Evolutionary conservation across 2,888 invertebrate species (phyloP), one percentile per base, ranked within the genome.

Genomic region (Drosophila tripunctata): DNA sequence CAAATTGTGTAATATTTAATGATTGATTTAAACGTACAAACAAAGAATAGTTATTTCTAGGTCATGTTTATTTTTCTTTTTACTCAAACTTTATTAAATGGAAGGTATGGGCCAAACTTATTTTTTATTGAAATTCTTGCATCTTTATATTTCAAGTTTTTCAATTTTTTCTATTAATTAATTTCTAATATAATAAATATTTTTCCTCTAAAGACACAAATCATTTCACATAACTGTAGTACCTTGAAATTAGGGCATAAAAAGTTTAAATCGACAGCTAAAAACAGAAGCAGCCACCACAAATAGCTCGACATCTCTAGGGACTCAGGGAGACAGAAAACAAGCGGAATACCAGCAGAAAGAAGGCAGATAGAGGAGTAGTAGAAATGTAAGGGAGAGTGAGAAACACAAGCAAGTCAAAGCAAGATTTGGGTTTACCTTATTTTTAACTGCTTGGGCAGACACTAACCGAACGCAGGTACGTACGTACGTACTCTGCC

Each of bases 261-360:
- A 10, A 44, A 22, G 35, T 27, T 38, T 36, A 45, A 57, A 62
- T 52, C 22, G 10, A 7, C 12, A 47, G 51, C 51, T 24, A 35
- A 22, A 60, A 54, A 36, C 54, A 48, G 43, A 7, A 47, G 21
- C 36, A 68, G 43, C n/a, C 35, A 50, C 45, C 17, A 45, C 17
- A 68, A 67, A 70, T 47, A 56, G 64, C 67, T 63, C n/a, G 27
- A 27, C 70, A 45, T 63, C 71, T 54, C 50, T 21, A 2, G 64
- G 51, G 55, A 60, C 6, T 30, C 15, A 8, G 4, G 22, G n/a
- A n/a, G n/a, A n/a, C 30, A 48, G 38, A 21, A 38, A 31, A 12
- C 6, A n/a, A 24, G 65, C n/a, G 14, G 51, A 24, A n/a, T 21
- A 27, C 10, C 1, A 14, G 3, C 1, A 6, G 44, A 3, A 36